A percentile compares a stretch with the other conserved stretches of the same genome.
Evolutionary conservation across 53 echinoderm and acorn worm species (phyloP).

Genomic region (Holothuria scabra): DNA sequence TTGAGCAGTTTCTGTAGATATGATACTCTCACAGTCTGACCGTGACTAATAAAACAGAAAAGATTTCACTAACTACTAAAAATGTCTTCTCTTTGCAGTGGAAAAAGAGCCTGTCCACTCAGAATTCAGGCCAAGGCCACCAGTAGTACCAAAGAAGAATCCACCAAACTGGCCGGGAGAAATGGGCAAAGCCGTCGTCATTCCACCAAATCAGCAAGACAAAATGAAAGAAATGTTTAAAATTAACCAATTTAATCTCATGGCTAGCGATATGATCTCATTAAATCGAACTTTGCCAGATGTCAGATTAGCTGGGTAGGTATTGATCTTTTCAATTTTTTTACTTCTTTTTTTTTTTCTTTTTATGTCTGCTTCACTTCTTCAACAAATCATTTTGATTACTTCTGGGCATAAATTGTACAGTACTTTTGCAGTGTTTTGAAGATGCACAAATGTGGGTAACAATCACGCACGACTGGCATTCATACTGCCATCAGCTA

Average conservation of each 20-base stretch:
- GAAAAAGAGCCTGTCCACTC: constrained; percentile 26
- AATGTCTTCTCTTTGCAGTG: constrained; percentile 24
- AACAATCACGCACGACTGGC: too few relatives aligned
- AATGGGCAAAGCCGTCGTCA: constrained; percentile 93
- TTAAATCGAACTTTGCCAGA: constrained; percentile 92
- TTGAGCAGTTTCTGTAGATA: too few relatives aligned
- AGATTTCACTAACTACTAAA: too few relatives aligned
- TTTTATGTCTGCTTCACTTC: background rate
- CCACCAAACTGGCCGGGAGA: constrained; percentile 88
- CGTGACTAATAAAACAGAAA: too few relatives aligned
- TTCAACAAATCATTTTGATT: too few relatives aligned
- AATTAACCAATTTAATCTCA: constrained; percentile 93
- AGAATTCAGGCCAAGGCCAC: constrained; percentile 35
- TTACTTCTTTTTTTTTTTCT: background rate
- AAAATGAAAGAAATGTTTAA: constrained; percentile 94
- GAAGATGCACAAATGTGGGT: too few relatives aligned
- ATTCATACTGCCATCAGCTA: too few relatives aligned
- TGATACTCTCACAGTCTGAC: too few relatives aligned
- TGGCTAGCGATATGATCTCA: constrained; percentile 97
- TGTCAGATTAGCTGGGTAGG: constrained; percentile 96
- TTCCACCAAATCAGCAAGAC: constrained; percentile 80
- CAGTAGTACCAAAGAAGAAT: constrained; percentile 52
- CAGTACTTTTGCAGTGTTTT: too few relatives aligned
- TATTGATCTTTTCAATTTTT: background rate
- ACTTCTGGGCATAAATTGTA: too few relatives aligned